Conservation (phyloP, 2,113 vertebrate genomes). For the Mola mola region DNA sequence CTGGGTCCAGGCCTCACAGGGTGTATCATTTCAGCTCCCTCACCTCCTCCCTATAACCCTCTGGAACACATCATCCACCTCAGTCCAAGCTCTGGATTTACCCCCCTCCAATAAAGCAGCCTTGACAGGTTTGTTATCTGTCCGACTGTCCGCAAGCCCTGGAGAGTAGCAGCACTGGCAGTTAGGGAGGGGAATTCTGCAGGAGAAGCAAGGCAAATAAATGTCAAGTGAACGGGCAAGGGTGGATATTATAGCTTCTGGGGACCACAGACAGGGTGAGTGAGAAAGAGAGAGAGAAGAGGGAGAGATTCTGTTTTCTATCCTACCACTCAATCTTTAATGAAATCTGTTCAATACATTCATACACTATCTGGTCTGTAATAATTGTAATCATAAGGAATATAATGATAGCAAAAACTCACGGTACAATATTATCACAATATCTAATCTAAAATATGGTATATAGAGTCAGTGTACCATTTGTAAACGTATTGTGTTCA, state of each 20-base stretch:
- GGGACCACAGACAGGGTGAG: constrained; percentile 81
- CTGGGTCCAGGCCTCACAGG: constrained; percentile 78
- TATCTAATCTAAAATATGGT: too few relatives aligned
- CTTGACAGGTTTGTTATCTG: constrained; percentile 94
- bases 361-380: background rate
- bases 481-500: too few relatives aligned
- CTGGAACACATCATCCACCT: constrained; percentile 85
- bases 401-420: too few relatives aligned
- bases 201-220: constrained; percentile 88
- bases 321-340: too few relatives aligned
- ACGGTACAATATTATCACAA: too few relatives aligned
- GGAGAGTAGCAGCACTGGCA: constrained; percentile 84
- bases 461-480: too few relatives aligned
- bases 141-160: constrained; percentile 85
- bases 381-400: too few relatives aligned
- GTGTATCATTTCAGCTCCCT: constrained; percentile 81
- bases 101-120: constrained; percentile 83
- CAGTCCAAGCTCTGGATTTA: constrained; percentile 83
- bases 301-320: too few relatives aligned
- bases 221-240: constrained; percentile 91
- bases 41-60: constrained; percentile 45
- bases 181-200: constrained; percentile 80
- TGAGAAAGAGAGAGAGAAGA: background rate
- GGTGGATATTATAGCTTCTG: constrained; percentile 90
- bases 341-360: too few relatives aligned